A percentile compares a stretch with the other conserved stretches of the same genome.
These are phyloP conservation scores for Alectoris magna DNA, from an alignment of 2,797 vertebrate species.

Conservation along the genomic window DNA sequence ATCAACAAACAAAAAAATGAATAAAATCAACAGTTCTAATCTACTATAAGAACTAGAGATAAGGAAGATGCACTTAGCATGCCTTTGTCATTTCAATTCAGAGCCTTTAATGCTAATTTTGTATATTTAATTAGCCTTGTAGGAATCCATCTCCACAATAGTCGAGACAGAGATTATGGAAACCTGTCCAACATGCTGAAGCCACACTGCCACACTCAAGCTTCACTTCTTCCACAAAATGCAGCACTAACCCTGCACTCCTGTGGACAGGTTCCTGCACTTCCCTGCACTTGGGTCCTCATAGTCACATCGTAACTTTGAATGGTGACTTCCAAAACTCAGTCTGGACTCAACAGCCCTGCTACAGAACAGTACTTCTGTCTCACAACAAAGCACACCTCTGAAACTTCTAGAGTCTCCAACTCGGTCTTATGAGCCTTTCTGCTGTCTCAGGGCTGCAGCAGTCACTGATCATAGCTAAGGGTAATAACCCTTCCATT, in stretches of 20 bases:
- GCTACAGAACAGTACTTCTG: not conserved
- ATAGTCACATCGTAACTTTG: not conserved
- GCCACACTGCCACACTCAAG: not conserved
- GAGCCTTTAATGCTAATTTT: not conserved
- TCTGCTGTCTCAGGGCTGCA: not conserved
- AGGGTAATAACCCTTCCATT: not conserved
- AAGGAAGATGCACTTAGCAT: not conserved
- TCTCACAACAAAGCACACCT: not conserved
- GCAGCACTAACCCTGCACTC: not conserved
- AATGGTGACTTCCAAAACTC: not conserved
- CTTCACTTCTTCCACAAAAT: not conserved
- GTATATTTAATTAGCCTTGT: not conserved
- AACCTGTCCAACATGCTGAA: not conserved
- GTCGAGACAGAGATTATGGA: rapidly evolving
- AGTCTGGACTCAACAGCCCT: not conserved
- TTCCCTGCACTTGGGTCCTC: not conserved
- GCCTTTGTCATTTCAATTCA: not conserved
- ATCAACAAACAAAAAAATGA: not conserved
- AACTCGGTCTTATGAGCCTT: not conserved
- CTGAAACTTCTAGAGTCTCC: not conserved
- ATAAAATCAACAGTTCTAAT: not conserved
- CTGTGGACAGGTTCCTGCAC: not conserved
- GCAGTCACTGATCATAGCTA: not conserved
- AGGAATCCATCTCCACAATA: not conserved
- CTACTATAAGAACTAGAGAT: not conserved